phyloP scores from a whole-genome alignment of 2,113 vertebrate genomes.

The Glareola pratincola region DNA sequence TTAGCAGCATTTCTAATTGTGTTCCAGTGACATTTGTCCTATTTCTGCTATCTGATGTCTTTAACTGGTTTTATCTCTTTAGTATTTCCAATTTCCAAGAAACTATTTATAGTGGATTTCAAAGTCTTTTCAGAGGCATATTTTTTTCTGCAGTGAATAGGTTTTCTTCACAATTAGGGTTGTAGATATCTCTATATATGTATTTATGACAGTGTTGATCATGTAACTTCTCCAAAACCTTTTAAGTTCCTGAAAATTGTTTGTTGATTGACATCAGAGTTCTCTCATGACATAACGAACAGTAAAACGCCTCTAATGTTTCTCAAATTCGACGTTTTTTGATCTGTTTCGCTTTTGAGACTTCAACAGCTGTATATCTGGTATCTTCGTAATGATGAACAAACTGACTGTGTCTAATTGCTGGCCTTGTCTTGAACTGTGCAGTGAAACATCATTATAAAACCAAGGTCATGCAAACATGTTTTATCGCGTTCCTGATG shows the following conservation, averaged over 20 bases:
- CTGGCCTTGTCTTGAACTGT: neutral
- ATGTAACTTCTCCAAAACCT: neutral
- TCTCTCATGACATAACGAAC: neutral
- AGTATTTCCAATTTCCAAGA: neutral
- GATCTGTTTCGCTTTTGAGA: neutral
- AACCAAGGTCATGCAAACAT: neutral
- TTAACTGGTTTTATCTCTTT: neutral
- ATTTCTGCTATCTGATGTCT: neutral
- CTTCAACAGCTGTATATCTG: neutral
- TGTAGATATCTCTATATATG: neutral
- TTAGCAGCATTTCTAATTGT: neutral
- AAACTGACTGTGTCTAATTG: neutral
- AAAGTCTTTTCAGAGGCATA: neutral
- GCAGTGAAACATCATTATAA: neutral
- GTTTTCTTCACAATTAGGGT: neutral
- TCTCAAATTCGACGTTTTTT: neutral
- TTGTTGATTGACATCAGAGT: neutral
- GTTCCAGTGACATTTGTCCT: neutral
- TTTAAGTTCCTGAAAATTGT: neutral
- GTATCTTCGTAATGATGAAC: neutral
- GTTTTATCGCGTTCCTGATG: neutral
- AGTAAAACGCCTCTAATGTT: neutral
- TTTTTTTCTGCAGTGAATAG: neutral
- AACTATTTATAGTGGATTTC: neutral
- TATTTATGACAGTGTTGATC: neutral